Conservation (phyloP, 92 coral and sea anemone genomes). For the Epizoanthus fatuus region DNA sequence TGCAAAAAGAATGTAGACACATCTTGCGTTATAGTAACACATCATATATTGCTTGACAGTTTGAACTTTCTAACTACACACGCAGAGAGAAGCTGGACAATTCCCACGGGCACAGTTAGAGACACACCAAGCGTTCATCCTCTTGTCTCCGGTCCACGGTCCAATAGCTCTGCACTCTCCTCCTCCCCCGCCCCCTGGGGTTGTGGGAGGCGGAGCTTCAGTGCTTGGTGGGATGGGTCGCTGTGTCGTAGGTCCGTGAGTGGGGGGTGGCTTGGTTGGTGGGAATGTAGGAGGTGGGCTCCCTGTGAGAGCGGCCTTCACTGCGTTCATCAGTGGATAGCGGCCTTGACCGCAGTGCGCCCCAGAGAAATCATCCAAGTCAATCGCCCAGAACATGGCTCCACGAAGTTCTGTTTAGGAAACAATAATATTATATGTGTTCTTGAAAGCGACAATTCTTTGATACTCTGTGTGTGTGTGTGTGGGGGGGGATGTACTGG, state of each 20-base stretch:
- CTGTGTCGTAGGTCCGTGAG: neutral
- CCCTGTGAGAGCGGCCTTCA: constrained; percentile 76
- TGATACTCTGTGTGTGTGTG: no score
- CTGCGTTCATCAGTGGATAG: constrained; percentile 92
- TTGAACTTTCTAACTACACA: constrained; percentile 46
- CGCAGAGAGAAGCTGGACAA: constrained; percentile 72
- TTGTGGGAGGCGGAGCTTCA: constrained; percentile 34
- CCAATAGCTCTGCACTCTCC: constrained; percentile 70
- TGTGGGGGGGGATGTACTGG: no score
- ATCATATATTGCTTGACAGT: no score
- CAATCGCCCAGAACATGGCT: constrained; percentile 97
- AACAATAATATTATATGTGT: no score
- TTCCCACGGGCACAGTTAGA: constrained; percentile 68
- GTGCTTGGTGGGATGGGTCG: constrained; percentile 15
- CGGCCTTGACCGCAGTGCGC: constrained; percentile 85
- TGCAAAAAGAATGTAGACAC: no score
- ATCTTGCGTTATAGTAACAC: no score
- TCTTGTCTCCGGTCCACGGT: constrained; percentile 60
- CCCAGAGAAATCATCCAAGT: constrained; percentile 93
- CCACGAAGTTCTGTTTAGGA: constrained; percentile 71
- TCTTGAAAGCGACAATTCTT: no score
- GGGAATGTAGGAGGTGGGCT: constrained; percentile 80
- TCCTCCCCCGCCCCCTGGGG: neutral
- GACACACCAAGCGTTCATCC: constrained; percentile 76
- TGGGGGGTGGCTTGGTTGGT: constrained; percentile 23